A percentile compares a stretch with the other conserved stretches of the same genome.
Evolutionary conservation across 2,797 vertebrate species (phyloP).

Genomic region (Mus caroli): DNA sequence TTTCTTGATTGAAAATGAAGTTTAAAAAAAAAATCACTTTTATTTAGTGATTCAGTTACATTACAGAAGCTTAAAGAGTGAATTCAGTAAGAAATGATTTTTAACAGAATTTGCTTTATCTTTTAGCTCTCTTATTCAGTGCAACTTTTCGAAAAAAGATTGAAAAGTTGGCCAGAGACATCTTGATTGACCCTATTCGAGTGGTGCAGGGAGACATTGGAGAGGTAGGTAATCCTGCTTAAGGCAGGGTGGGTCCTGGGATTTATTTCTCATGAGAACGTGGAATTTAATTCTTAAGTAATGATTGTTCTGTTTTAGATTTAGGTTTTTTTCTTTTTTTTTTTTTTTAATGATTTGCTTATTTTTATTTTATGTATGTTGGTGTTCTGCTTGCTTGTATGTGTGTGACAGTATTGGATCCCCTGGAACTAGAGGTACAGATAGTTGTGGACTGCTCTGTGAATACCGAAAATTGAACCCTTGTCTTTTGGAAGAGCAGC

Average conservation of each 20-base stretch:
- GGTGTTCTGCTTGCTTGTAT: no score
- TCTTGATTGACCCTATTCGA: slow-evolving; percentile 97
- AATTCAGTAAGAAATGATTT: slow-evolving; percentile 44
- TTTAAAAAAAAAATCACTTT: slow-evolving; percentile 13
- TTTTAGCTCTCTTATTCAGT: slow-evolving; percentile 97
- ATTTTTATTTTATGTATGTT: no score
- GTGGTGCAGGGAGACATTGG: slow-evolving; percentile 99
- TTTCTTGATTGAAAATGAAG: slow-evolving; percentile 42
- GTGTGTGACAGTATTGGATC: neutral
- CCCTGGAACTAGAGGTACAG: neutral
- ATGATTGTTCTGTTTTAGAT: slow-evolving; percentile 12
- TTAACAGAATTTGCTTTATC: slow-evolving; percentile 71
- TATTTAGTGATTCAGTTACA: neutral
- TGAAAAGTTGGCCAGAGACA: slow-evolving; percentile 97
- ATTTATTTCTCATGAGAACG: slow-evolving; percentile 34
- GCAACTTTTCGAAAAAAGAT: slow-evolving; percentile 99
- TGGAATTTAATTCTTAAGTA: slow-evolving; percentile 26
- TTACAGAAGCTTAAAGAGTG: slow-evolving; percentile 8
- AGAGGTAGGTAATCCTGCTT: slow-evolving; percentile 95
- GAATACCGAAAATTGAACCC: no score
- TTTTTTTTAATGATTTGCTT: no score
- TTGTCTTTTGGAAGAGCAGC: no score
- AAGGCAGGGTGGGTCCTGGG: neutral
- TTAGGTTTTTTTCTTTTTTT: neutral
- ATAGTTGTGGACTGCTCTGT: neutral